Base-by-base conservation (phyloP, 2,797 vertebrate species). In the Cephalopachus bancanus region DNA sequence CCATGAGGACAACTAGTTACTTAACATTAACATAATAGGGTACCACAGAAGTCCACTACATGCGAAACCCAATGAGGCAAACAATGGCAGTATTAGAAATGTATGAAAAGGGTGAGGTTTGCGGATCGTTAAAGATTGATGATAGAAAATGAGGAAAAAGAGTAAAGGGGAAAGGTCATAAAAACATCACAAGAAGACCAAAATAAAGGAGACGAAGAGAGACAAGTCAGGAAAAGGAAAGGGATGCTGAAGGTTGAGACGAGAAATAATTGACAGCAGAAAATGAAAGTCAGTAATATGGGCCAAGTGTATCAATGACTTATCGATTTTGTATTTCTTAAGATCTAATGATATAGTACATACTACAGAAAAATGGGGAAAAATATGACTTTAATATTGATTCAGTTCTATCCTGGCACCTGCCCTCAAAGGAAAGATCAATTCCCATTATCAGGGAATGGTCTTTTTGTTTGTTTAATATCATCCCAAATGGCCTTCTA, bases 351-450 rank as follows among this genome's bases (percentile, higher is more conserved):
- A 49, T 59, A 33, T 20, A 83, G 69, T 7, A 75, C 22, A 92
- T 65, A 84, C 16, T 83, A 86, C 3, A 94, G 26, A 96, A 89
- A 44, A 90, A 4, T 87, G 60, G 30, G 24, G 19, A 75, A 87
- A 91, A 64, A 72, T 24, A 83, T 17, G 79, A 88, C 59, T 88
- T 94, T 81, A 65, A 51, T 80, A 94, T 69, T 94, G 83, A 98
- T 89, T 60, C 57, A 78, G 12, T 78, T 95, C 71, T 92, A 78
- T 28, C 15, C 37, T 37, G 30, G 55, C 49, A 87, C 22, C 53
- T 85, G 67, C 28, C 30, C 51, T 95, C 67, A 59, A 86, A 92
- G 37, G 12, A 93, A 93, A 88, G 76, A 92, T 90, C 57, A 72
- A 93, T 93, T 93, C 49, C 80, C 75, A 96, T 84, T 76, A 67